These are phyloP conservation scores for Pomatostomus ruficeps DNA, from an alignment of 2,113 vertebrate genomes.

Conservation along the genomic window DNA sequence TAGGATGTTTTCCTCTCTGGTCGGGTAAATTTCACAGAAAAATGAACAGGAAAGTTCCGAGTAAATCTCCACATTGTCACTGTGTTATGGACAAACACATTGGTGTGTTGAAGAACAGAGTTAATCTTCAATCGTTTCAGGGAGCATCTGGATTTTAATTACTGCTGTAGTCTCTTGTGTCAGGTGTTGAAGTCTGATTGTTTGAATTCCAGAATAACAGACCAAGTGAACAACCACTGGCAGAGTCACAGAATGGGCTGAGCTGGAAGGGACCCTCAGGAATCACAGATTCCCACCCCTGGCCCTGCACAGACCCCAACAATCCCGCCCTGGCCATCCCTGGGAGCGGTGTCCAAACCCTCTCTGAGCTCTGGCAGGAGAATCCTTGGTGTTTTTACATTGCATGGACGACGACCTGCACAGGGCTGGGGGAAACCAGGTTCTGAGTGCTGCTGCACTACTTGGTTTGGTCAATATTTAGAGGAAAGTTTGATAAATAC, in stretches of 20 bases:
- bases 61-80: neutral
- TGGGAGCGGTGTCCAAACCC: rapidly evolving
- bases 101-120: neutral
- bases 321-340: neutral
- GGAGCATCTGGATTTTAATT: neutral
- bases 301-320: neutral
- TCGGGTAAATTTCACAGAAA: neutral
- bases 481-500: neutral
- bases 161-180: neutral
- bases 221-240: neutral
- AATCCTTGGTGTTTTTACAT: neutral
- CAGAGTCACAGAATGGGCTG: neutral
- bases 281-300: neutral
- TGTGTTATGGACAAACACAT: neutral
- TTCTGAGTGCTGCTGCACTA: neutral
- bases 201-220: neutral
- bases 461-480: neutral
- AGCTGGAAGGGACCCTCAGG: neutral
- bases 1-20: neutral
- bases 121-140: neutral
- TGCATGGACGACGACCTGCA: neutral
- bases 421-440: neutral
- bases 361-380: neutral
- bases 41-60: neutral
- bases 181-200: neutral